Conservation (phyloP, 2,797 vertebrate genomes). For the Aulostomus chinensis region DNA sequence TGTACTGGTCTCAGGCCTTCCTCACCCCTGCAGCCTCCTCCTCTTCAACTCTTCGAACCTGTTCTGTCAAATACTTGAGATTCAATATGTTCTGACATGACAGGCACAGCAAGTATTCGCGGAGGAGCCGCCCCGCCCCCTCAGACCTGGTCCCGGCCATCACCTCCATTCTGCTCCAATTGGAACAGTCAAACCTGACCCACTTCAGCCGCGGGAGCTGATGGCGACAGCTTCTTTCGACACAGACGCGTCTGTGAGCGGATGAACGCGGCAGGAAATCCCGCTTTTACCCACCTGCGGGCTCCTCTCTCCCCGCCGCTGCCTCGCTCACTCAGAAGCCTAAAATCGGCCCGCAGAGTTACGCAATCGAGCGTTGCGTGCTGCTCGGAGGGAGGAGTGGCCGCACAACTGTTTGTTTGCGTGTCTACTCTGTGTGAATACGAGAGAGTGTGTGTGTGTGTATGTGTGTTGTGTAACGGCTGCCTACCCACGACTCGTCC, state of each 20-base stretch:
- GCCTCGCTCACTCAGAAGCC: constrained; percentile 4
- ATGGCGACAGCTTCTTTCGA: too few relatives aligned
- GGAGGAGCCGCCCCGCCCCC: too few relatives aligned
- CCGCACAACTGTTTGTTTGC: not conserved
- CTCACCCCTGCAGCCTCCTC: too few relatives aligned
- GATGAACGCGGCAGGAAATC: not conserved
- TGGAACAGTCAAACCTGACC: too few relatives aligned
- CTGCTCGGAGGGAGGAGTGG: constrained; percentile 3
- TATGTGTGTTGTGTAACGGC: constrained; percentile 29
- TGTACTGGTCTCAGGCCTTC: too few relatives aligned
- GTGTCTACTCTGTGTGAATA: not conserved
- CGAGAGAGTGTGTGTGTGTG: not conserved
- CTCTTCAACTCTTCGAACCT: too few relatives aligned
- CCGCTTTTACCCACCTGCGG: constrained; percentile 21
- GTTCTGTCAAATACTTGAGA: too few relatives aligned
- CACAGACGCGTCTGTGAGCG: constrained; percentile 1
- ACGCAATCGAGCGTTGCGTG: constrained; percentile 37
- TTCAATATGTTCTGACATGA: too few relatives aligned
- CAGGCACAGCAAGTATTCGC: too few relatives aligned
- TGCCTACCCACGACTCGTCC: constrained; percentile 78
- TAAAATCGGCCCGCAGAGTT: constrained; percentile 12
- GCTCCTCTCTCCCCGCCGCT: constrained; percentile 8
- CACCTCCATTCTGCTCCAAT: too few relatives aligned
- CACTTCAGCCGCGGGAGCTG: too few relatives aligned
- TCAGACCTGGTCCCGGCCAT: too few relatives aligned